Evolutionary conservation across 2,888 invertebrate species (phyloP).

Genomic region (Pseudococcus viburni): DNA sequence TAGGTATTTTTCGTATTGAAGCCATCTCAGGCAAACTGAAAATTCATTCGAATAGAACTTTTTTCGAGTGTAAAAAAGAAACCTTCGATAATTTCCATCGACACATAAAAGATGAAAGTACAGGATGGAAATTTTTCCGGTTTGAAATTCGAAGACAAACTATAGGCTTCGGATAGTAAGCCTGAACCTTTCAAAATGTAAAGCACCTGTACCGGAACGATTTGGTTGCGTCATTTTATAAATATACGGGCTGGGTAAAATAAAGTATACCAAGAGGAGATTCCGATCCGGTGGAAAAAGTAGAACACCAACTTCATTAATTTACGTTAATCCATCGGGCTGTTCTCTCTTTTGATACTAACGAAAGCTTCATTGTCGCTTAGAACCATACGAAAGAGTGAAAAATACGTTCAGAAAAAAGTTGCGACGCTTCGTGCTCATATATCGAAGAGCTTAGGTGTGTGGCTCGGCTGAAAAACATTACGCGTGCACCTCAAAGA

Average conservation of each 20-base stretch:
- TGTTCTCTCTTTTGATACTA: conserved; percentile 14
- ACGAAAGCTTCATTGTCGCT: conserved; percentile 38
- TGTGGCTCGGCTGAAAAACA: conserved; percentile 19
- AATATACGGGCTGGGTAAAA: background rate
- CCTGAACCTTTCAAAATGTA: conserved; percentile 4
- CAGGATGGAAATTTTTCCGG: conserved; percentile 4
- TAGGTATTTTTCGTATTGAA: background rate
- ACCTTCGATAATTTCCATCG: background rate
- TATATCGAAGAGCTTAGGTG: background rate
- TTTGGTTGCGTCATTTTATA: background rate
- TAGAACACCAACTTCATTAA: conserved; percentile 35
- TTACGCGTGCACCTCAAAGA: conserved; percentile 48
- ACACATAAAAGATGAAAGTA: background rate
- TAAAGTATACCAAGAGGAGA: background rate
- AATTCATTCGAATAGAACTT: background rate
- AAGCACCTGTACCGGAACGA: conserved; percentile 24
- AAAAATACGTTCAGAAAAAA: background rate
- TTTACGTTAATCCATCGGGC: conserved; percentile 28
- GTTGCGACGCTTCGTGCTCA: background rate
- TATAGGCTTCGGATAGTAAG: background rate
- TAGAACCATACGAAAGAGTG: background rate
- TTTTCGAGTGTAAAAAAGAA: background rate
- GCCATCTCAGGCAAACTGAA: background rate
- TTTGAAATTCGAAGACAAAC: conserved; percentile 11
- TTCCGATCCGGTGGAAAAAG: background rate